These are phyloP conservation scores for Dysmachus trigonus DNA, from an alignment of 2,888 invertebrate species.

Conservation along the genomic window DNA sequence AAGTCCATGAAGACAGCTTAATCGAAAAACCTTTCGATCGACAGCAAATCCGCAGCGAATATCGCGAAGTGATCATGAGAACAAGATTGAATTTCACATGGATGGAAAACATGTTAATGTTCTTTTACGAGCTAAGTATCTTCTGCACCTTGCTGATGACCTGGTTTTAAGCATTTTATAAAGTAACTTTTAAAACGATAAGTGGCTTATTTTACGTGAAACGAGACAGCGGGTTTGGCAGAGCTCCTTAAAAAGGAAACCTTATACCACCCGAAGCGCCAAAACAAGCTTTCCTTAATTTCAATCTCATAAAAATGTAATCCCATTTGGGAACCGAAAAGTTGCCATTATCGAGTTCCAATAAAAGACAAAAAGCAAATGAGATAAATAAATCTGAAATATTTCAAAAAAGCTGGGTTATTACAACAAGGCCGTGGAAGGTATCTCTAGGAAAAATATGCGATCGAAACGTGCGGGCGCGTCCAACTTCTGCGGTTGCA, in stretches of 20 bases:
- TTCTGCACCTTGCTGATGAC: neutral
- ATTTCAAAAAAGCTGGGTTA: neutral
- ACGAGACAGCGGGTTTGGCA: neutral
- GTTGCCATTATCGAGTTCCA: neutral
- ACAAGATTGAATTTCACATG: neutral
- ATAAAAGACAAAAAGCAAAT: neutral
- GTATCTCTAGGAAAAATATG: neutral
- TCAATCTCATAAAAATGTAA: neutral
- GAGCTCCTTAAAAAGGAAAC: neutral
- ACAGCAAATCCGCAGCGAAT: neutral
- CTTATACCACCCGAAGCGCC: neutral
- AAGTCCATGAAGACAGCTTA: neutral
- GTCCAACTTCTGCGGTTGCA: neutral
- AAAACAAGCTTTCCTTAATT: neutral
- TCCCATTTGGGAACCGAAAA: neutral
- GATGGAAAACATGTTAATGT: neutral
- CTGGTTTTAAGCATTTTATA: neutral
- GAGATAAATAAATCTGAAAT: neutral
- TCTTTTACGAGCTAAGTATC: neutral
- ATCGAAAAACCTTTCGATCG: neutral
- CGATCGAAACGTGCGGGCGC: neutral
- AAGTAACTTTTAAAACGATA: neutral
- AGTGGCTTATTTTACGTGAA: neutral
- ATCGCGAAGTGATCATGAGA: neutral
- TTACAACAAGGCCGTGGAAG: neutral